Evolutionary conservation across 2,888 invertebrate species (phyloP).

Genomic region (Gandaritis pyraliata): DNA sequence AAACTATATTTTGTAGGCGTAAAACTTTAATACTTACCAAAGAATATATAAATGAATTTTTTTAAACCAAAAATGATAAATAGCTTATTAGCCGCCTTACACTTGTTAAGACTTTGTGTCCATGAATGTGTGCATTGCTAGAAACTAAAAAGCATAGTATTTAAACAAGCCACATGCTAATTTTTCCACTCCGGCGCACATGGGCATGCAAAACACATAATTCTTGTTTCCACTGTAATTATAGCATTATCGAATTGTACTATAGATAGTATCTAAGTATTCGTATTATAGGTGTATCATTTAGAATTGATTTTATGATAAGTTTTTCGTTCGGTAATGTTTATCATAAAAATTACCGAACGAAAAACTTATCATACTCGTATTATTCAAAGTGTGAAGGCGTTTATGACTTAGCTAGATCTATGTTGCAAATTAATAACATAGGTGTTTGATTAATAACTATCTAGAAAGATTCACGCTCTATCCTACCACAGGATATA

Average conservation of each 20-base stretch:
- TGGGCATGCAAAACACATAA: conserved; percentile 26
- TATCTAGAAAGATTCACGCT: no score
- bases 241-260: conserved; percentile 28
- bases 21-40: no score
- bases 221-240: conserved; percentile 29
- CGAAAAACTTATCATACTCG: no score
- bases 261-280: conserved; percentile 25
- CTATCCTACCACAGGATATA: no score
- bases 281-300: conserved; percentile 26
- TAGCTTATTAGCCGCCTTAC: conserved; percentile 7
- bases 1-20: no score
- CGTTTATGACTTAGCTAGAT: no score
- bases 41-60: background rate
- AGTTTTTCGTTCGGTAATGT: conserved; percentile 10
- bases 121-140: conserved; percentile 11
- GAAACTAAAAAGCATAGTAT: conserved; percentile 1
- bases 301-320: conserved; percentile 25
- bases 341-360: no score
- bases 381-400: no score
- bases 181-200: conserved; percentile 23
- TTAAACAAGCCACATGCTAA: conserved; percentile 17
- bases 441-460: no score
- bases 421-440: no score
- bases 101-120: conserved; percentile 14
- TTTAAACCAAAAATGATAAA: background rate